Base-by-base conservation (phyloP, 2,113 vertebrate genomes). In the Herpetotheres cachinnans region DNA sequence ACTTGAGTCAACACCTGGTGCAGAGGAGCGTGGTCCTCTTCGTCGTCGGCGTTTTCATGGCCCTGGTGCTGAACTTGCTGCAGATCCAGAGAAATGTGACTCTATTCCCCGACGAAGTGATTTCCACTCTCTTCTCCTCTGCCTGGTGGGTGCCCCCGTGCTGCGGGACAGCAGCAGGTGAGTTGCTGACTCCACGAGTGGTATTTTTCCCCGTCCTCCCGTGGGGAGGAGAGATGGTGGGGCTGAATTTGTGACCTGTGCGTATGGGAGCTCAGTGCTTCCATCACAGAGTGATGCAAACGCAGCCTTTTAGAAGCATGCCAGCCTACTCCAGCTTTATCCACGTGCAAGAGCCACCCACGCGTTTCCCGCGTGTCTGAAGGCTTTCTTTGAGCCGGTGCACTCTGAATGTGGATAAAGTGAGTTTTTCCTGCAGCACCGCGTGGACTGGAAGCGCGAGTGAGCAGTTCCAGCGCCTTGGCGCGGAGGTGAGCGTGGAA, bases 131-230 rank as follows among this genome's bases (percentile, higher is more conserved):
- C 96, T 99, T 99, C 90, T 99, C 99, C 27, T 99, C 99, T 0
- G 99, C 99, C 61, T 99, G 99, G 99, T 99, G 99, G 99, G 99
- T 99, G 88, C 99, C 99, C 2, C 99, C 99, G 10, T 99, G 99
- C 95, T 99, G 99, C 47, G 99, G 99, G 50, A 99, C 99, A 2
- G 99, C 99, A 7, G 99, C 99, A 22, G 99, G 99, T 99, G 94
- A 99, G 99, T 97, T 13, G 8, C 58, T 11, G 55, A 34, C 20
- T 11, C 40, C 14, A 7, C 49, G 27, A 7, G 29, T 11, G 69
- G 11, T 69, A 4, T 25, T 52, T 55, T 46, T 13, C 27, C 19
- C 12, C 5, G 9, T 10, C 1, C 32, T n/a, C 30, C 52, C 6
- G 19, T 8, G 76, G 73, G 46, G n/a, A 72, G 29, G 21, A 20